These are phyloP conservation scores for Drosophila percnosoma DNA, from an alignment of 2,888 invertebrate genomes.

Conservation along the genomic window DNA sequence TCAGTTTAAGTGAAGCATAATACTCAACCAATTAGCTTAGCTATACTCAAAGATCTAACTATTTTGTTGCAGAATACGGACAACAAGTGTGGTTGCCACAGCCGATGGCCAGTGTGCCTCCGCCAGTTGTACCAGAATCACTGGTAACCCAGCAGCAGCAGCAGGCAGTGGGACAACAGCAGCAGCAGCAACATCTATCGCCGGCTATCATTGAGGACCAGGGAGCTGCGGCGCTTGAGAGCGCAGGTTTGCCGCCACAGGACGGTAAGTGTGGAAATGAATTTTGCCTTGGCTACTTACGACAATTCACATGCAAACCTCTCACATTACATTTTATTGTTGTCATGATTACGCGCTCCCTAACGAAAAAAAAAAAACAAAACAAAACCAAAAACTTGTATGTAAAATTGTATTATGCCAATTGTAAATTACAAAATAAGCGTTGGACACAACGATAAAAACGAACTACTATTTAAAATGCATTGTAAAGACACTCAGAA, in stretches of 20 bases:
- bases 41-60: background rate
- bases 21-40: background rate
- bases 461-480: conserved; percentile 37
- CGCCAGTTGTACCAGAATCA: conserved; percentile 39
- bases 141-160: conserved; percentile 38
- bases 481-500: conserved; percentile 66
- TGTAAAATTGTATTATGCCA: conserved; percentile 39
- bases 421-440: conserved; percentile 49
- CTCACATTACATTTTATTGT: conserved; percentile 73
- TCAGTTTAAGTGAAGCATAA: background rate
- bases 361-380: conserved; percentile 35
- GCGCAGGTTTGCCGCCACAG: conserved; percentile 79
- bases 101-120: conserved; percentile 49
- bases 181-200: conserved; percentile 26
- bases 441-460: conserved; percentile 33
- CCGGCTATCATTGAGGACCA: conserved; percentile 56
- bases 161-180: conserved; percentile 22
- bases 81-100: conserved; percentile 79
- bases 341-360: conserved; percentile 66
- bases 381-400: conserved; percentile 29
- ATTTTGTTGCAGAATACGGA: conserved; percentile 61
- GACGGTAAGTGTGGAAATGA: conserved; percentile 83
- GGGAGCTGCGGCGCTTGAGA: conserved; percentile 53
- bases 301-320: conserved; percentile 74
- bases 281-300: conserved; percentile 51